Percentiles rank a stretch among this genome's conserved stretches.
phyloP scores from a whole-genome alignment of 2,113 vertebrate genomes.

The Mirounga angustirostris region DNA sequence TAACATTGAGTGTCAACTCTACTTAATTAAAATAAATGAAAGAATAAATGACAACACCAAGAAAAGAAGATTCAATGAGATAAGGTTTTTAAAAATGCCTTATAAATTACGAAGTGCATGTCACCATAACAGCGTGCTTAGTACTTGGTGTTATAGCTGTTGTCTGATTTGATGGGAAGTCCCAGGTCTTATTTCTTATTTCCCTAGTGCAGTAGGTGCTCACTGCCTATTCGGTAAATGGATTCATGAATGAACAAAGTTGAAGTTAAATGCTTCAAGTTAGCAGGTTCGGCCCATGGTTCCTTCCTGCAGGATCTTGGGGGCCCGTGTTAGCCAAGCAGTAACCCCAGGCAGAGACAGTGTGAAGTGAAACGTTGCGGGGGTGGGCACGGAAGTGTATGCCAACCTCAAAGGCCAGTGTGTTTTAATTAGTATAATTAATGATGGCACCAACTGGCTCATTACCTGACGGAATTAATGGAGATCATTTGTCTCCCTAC shows the following conservation, averaged over 20 bases:
- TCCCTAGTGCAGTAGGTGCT: background rate
- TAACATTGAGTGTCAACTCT: background rate
- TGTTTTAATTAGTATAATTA: slow-evolving; percentile 83
- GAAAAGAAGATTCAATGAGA: background rate
- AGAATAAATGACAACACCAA: background rate
- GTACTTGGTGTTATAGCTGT: background rate
- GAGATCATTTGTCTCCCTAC: slow-evolving; percentile 77
- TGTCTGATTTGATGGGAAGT: background rate
- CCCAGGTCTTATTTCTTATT: background rate
- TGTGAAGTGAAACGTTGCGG: slow-evolving; percentile 54
- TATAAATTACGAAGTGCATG: fast-evolving
- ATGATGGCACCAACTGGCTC: slow-evolving; percentile 78
- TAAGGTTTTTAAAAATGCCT: background rate
- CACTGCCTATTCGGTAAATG: background rate
- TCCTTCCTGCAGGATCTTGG: background rate
- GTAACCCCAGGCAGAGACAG: background rate
- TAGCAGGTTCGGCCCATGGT: background rate
- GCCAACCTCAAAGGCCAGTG: slow-evolving; percentile 62
- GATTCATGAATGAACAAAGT: background rate
- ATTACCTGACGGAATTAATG: slow-evolving; percentile 81
- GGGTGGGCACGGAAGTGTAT: background rate
- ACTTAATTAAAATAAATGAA: background rate
- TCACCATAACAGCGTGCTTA: background rate
- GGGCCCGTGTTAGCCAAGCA: background rate
- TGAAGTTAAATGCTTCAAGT: background rate